phyloP scores from a whole-genome alignment of 1,140 invertebrate genomes.

The Scaptomyza graminum region DNA sequence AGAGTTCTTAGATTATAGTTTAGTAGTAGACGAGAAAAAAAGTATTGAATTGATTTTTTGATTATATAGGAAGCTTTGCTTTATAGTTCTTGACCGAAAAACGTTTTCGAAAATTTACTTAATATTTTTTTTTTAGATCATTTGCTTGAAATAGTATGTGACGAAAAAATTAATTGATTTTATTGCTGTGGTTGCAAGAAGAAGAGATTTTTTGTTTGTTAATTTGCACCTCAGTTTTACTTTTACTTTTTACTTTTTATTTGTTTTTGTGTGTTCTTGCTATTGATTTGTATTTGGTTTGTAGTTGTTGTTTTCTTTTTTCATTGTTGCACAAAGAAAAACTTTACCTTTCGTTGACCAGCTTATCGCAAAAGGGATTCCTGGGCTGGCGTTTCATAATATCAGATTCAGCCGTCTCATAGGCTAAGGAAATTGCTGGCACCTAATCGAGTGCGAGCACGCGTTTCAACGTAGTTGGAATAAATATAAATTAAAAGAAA shows the following conservation, averaged over 20 bases:
- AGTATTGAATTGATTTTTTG: slow-evolving; percentile 42
- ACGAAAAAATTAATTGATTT: slow-evolving; percentile 21
- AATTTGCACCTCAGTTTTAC: slow-evolving; percentile 44
- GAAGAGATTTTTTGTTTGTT: slow-evolving; percentile 22
- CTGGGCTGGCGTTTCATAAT: slow-evolving; percentile 99
- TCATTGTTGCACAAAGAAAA: slow-evolving; percentile 66
- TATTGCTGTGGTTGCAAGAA: slow-evolving; percentile 24
- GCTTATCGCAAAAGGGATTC: slow-evolving; percentile 97
- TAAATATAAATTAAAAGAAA: slow-evolving; percentile 74
- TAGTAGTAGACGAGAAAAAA: slow-evolving; percentile 72
- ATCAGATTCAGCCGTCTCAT: slow-evolving; percentile 99
- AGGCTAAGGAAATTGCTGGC: slow-evolving; percentile 99
- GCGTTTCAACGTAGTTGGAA: slow-evolving; percentile 46
- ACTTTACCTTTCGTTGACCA: slow-evolving; percentile 98
- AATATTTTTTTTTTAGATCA: slow-evolving; percentile 3
- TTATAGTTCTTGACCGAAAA: slow-evolving; percentile 52
- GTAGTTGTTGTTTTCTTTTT: slow-evolving; percentile 28
- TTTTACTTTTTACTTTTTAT: slow-evolving; percentile 38
- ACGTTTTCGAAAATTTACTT: slow-evolving; percentile 28
- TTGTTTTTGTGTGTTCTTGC: slow-evolving; percentile 48
- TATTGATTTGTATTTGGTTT: slow-evolving; percentile 27
- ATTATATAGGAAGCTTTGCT: slow-evolving; percentile 62
- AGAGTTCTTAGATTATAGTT: slow-evolving; percentile 51
- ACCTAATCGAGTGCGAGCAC: slow-evolving; percentile 87
- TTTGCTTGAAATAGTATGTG: slow-evolving; percentile 33